Conservation (phyloP, 2,888 invertebrate species). For the Eupsilia transversa region DNA sequence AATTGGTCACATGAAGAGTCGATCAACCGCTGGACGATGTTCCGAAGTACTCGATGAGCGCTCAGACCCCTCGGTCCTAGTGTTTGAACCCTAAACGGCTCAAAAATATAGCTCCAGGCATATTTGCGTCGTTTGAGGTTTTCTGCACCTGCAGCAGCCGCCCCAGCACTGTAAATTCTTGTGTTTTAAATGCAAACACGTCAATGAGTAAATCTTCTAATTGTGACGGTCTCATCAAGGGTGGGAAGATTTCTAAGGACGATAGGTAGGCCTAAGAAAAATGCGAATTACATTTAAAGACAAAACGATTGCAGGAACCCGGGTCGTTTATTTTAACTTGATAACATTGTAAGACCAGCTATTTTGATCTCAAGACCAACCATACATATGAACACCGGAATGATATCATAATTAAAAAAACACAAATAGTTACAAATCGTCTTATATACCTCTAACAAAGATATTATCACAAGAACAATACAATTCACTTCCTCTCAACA, state of each 20-base stretch:
- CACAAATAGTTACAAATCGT: conserved; percentile 27
- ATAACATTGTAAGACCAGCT: background rate
- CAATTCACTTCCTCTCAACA: conserved; percentile 39
- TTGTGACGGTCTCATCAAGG: background rate
- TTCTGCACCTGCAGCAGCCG: no score
- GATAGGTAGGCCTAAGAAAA: background rate
- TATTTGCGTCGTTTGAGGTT: no score
- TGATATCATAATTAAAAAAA: background rate
- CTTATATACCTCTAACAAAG: conserved; percentile 24
- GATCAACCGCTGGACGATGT: no score
- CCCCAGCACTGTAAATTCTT: no score
- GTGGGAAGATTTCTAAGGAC: background rate
- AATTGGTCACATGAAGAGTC: no score
- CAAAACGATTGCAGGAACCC: background rate
- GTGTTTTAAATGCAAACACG: background rate
- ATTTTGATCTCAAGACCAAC: background rate
- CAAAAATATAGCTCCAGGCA: no score
- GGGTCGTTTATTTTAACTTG: background rate
- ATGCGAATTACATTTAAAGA: background rate
- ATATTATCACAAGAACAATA: conserved; percentile 21
- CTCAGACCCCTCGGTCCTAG: no score
- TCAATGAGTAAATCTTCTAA: background rate
- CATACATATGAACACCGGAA: background rate
- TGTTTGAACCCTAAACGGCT: no score
- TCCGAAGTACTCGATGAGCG: no score